A percentile compares a stretch with the other conserved stretches of the same genome.
Conservation (phyloP, 2,113 vertebrate species). For the Laterallus jamaicensis region DNA sequence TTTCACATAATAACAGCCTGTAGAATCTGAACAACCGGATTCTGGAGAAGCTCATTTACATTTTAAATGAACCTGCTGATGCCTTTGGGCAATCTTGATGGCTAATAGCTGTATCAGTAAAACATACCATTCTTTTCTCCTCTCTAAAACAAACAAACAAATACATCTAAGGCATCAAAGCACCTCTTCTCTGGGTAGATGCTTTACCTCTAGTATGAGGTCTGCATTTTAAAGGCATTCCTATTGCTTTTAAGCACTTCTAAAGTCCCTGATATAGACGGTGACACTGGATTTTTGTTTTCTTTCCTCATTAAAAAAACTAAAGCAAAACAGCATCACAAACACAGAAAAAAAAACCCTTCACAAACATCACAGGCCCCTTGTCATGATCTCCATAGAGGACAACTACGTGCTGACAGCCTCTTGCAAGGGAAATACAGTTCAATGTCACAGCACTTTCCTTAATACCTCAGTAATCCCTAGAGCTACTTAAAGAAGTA, state of each 20-base stretch:
- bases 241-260: not conserved
- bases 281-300: not conserved
- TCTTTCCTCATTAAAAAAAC: not conserved
- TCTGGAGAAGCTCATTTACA: slow-evolving; percentile 51
- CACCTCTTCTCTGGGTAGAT: not conserved
- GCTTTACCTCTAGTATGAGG: slow-evolving; percentile 38
- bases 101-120: slow-evolving; percentile 62
- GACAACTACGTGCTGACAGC: not conserved
- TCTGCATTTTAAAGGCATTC: slow-evolving; percentile 11
- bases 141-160: slow-evolving; percentile 55
- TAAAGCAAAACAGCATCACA: not conserved
- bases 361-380: not conserved
- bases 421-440: not conserved
- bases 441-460: slow-evolving; percentile 16
- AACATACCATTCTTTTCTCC: slow-evolving; percentile 34
- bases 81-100: slow-evolving; percentile 46
- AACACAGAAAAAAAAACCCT: not conserved
- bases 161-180: slow-evolving; percentile 41
- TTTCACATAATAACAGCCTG: slow-evolving; percentile 39
- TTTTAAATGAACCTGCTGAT: slow-evolving; percentile 72
- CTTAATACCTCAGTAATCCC: slow-evolving; percentile 12
- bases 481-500: slow-evolving; percentile 15
- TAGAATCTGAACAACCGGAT: not conserved
- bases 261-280: not conserved
- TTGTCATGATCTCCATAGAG: not conserved